Conservation (phyloP, 2,797 vertebrate genomes). For the Graptemys geographica region DNA sequence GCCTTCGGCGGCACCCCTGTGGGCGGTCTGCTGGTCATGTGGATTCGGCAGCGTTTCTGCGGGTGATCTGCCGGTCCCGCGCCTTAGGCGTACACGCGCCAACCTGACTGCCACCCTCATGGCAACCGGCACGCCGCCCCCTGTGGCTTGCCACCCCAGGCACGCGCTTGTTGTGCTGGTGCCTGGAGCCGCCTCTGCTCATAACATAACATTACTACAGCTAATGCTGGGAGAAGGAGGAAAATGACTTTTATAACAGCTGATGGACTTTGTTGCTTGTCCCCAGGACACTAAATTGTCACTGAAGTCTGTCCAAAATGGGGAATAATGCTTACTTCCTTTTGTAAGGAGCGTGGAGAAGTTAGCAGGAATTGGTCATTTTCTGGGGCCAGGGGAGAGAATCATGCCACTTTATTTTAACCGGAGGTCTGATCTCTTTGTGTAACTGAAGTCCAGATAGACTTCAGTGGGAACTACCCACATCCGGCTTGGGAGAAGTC, state of each 20-base stretch:
- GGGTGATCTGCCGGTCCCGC: no score
- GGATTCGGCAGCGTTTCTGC: no score
- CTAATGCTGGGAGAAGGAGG: background rate
- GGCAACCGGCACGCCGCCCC: no score
- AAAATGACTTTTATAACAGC: background rate
- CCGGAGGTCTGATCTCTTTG: background rate
- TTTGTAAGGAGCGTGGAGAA: background rate
- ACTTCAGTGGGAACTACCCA: accelerated
- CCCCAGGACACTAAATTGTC: background rate
- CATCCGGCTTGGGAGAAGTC: no score
- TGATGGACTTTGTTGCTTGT: background rate
- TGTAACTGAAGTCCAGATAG: background rate
- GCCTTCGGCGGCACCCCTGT: no score
- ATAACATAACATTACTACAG: background rate
- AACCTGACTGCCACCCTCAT: no score
- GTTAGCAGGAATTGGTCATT: background rate
- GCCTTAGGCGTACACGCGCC: no score
- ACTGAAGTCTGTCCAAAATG: background rate
- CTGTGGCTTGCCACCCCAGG: no score
- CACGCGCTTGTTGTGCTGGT: no score
- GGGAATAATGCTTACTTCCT: background rate
- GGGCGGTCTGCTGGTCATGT: no score
- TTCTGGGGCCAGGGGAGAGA: background rate
- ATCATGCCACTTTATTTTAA: background rate
- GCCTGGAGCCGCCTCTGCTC: background rate